Percentiles rank a stretch among this genome's conserved stretches.
These are phyloP conservation scores for Galleria mellonella DNA, from an alignment of 1,140 invertebrate genomes.

Conservation along the genomic window DNA sequence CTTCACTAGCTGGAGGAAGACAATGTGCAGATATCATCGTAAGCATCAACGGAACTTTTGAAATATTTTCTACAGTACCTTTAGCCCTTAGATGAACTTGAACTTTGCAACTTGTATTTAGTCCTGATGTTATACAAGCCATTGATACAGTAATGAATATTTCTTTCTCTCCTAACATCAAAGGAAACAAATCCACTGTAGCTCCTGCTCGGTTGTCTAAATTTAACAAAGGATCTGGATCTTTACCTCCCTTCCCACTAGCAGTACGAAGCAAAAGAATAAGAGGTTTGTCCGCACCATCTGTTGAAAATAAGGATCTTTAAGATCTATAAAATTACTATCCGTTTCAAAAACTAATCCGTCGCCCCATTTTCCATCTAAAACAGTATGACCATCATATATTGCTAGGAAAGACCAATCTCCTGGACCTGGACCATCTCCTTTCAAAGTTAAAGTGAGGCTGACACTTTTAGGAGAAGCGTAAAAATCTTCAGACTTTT, in stretches of 20 bases:
- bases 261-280: constrained; percentile 36
- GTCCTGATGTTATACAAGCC: constrained; percentile 29
- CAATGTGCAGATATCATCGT: constrained; percentile 59
- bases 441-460: constrained; percentile 28
- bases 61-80: constrained; percentile 11
- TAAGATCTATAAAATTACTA: constrained; percentile 35
- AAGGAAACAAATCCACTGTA: constrained; percentile 48
- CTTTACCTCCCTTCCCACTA: constrained; percentile 38
- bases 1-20: constrained; percentile 42
- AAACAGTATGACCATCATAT: constrained; percentile 39
- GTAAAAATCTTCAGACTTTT: constrained; percentile 19
- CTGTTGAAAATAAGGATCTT: constrained; percentile 23
- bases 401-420: constrained; percentile 37
- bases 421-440: constrained; percentile 24
- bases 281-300: constrained; percentile 34
- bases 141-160: constrained; percentile 29
- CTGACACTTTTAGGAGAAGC: constrained; percentile 22
- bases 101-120: constrained; percentile 24
- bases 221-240: constrained; percentile 48
- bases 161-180: constrained; percentile 47
- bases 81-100: constrained; percentile 18
- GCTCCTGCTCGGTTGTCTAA: constrained; percentile 49
- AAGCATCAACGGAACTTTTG: constrained; percentile 34
- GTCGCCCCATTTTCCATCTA: constrained; percentile 43
- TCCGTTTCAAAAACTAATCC: constrained; percentile 18